Evolutionary conservation across 1,140 invertebrate species (phyloP).

Genomic region (Lordiphosa collinella): DNA sequence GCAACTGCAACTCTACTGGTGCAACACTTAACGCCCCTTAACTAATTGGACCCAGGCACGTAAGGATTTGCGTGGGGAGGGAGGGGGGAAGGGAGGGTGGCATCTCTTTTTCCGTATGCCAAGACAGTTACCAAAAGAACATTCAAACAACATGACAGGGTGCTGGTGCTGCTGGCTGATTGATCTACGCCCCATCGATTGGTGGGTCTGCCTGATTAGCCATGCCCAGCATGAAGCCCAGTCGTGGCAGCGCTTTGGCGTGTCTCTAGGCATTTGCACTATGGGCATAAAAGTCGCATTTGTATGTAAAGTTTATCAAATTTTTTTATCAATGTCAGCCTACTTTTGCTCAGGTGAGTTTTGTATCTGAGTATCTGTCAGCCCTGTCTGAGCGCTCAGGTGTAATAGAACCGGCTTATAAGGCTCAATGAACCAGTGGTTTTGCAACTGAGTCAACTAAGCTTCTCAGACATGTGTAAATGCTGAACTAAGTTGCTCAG

Average conservation of each 20-base stretch:
- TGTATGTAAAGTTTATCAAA: too few relatives aligned
- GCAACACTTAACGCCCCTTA: constrained; percentile 71
- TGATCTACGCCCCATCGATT: background rate
- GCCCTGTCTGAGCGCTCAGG: too few relatives aligned
- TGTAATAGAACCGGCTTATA: too few relatives aligned
- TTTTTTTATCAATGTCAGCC: too few relatives aligned
- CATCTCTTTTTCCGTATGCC: constrained; percentile 14
- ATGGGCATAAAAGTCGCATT: constrained; percentile 23
- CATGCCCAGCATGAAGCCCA: constrained; percentile 39
- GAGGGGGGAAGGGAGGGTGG: background rate
- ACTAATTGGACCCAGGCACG: constrained; percentile 56
- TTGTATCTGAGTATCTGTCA: too few relatives aligned
- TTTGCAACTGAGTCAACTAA: too few relatives aligned
- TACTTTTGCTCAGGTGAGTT: too few relatives aligned
- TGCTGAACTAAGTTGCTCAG: too few relatives aligned
- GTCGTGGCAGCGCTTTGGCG: background rate
- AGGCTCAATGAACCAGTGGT: too few relatives aligned
- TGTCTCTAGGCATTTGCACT: constrained; percentile 28
- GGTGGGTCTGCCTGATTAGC: constrained; percentile 36
- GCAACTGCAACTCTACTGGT: too few relatives aligned
- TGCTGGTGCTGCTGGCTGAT: background rate
- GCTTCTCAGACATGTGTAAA: too few relatives aligned
- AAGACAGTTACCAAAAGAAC: constrained; percentile 25
- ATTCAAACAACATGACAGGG: constrained; percentile 45
- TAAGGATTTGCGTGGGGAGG: background rate